Percentiles rank a stretch among this genome's conserved stretches.
These are phyloP conservation scores for Numida meleagris DNA, from an alignment of 2,113 vertebrate species.

Conservation along the genomic window DNA sequence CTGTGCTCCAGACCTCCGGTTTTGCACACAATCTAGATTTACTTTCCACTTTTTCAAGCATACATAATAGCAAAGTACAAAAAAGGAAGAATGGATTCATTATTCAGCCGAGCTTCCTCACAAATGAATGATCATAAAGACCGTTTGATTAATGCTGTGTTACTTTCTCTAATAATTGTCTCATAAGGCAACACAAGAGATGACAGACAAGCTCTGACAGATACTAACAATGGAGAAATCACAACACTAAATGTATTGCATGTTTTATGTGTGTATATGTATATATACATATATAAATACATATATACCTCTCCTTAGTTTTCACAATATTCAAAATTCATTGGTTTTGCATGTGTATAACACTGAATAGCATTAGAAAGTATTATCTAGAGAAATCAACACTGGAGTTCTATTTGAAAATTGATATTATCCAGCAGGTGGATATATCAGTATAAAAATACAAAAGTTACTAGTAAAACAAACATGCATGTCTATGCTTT, in stretches of 20 bases:
- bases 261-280: neutral
- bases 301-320: neutral
- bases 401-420: neutral
- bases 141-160: neutral
- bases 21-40: neutral
- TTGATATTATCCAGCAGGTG: neutral
- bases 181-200: neutral
- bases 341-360: neutral
- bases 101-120: neutral
- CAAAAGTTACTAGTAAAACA: neutral
- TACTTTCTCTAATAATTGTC: neutral
- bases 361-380: neutral
- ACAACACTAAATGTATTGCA: neutral
- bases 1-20: neutral
- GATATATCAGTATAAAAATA: neutral
- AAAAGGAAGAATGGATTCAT: neutral
- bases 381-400: neutral
- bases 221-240: neutral
- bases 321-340: neutral
- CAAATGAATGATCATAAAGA: neutral
- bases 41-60: neutral
- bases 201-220: neutral
- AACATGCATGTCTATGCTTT: neutral
- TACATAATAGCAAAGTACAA: neutral
- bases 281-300: accelerated